Conservation (phyloP, 92 coral and sea anemone genomes). For the Blastomussa wellsi region DNA sequence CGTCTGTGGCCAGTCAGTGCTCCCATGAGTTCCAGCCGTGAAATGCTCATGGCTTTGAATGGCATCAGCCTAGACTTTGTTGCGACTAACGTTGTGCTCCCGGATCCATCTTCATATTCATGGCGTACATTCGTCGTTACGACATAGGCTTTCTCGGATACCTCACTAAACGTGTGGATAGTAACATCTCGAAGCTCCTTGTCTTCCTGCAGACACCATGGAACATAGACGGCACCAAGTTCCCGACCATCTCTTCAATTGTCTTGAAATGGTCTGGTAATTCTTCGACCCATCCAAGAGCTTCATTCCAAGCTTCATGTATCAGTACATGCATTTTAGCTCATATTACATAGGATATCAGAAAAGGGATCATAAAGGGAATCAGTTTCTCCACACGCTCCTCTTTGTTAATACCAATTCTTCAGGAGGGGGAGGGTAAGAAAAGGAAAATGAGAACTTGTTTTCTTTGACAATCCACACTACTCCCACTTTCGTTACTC, state of each 20-base stretch:
- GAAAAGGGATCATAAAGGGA: slow-evolving; percentile 45
- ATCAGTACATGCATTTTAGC: slow-evolving; percentile 16
- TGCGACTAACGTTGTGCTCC: slow-evolving; percentile 15
- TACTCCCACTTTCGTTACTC: slow-evolving; percentile 58
- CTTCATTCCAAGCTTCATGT: slow-evolving; percentile 3
- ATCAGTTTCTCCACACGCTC: slow-evolving; percentile 27
- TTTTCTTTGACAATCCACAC: slow-evolving; percentile 60
- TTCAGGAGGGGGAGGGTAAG: slow-evolving; percentile 39
- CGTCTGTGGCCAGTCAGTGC: slow-evolving; percentile 59
- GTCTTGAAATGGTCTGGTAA: not conserved
- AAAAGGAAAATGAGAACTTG: slow-evolving; percentile 49
- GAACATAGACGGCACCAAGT: slow-evolving; percentile 27
- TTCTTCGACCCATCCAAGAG: too few species aligned
- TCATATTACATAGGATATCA: not conserved
- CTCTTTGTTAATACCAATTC: slow-evolving; percentile 40
- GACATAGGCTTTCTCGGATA: not conserved
- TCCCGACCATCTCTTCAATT: slow-evolving; percentile 33
- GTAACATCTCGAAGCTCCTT: not conserved
- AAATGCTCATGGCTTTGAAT: slow-evolving; percentile 14
- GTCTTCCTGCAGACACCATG: too few species aligned
- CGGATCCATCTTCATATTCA: not conserved
- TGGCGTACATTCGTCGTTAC: not conserved
- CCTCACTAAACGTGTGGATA: not conserved
- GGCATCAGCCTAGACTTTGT: not conserved
- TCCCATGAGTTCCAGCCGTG: slow-evolving; percentile 63